Base-by-base conservation (phyloP, 2,113 vertebrate species). In the Xenopus borealis region DNA sequence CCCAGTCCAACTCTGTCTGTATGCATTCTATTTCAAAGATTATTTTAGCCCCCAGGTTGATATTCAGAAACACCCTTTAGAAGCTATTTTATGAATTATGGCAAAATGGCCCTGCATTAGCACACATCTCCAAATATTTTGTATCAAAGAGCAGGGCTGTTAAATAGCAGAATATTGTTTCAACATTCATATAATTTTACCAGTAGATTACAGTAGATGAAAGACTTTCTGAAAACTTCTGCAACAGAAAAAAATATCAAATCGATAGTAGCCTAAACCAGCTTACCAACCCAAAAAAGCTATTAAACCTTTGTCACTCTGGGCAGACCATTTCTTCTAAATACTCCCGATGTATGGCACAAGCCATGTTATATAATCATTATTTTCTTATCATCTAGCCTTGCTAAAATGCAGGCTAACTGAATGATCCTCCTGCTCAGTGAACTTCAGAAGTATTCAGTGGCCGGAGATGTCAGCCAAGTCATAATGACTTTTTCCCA, bases 401-500 rank as follows among this genome's bases (percentile, higher is more conserved):
- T 55, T 18, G 17, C 53, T 55, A 55, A 55, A 55, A 16, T 55
- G 53, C 53, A 55, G 53, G 53, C 18, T 55, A 55, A 55, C 53
- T 55, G 53, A 55, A 55, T 55, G 17, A 55, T 55, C 53, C 53
- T 55, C 14, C 53, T 55, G 53, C 17, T 55, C 53, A 55, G 53
- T 55, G 53, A 55, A 55, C 53, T 55, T 55, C 53, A 55, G 16
- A 55, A 55, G 53, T 55, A n/a, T 64, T 64, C 18, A 27, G 23
- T 40, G 62, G 23, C 13, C 13, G 10, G 62, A 64, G 23, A 40
- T 64, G 30, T 17, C 62, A 33, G 30, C 62, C 13, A 64, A 40
- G 27, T 55, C 62, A 33, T 27, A 33, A 64, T 64, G 62, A 12
- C 16, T 64, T 64, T 33, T 64, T 64, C 33, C 16, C 30, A 63